Conservation (phyloP, 2,113 vertebrate species). For the Osmerus eperlanus region DNA sequence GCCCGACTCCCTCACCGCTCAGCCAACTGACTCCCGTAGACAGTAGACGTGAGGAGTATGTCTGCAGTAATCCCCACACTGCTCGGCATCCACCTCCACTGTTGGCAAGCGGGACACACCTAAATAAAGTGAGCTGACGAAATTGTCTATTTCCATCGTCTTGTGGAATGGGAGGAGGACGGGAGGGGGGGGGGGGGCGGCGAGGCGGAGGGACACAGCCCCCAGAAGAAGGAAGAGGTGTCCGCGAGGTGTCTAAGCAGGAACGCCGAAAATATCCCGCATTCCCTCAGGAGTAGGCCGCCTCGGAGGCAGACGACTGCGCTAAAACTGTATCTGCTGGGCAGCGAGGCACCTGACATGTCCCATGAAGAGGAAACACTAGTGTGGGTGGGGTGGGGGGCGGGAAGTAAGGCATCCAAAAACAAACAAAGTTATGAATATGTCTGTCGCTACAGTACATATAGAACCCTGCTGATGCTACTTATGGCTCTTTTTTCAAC, state of each 20-base stretch:
- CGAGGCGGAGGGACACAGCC: conserved; percentile 29
- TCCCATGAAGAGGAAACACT: neutral
- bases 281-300: conserved; percentile 25
- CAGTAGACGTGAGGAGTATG: conserved; percentile 17
- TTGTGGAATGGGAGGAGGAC: conserved; percentile 19
- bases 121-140: conserved; percentile 39
- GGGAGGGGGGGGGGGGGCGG: conserved; percentile 27
- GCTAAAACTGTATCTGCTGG: conserved; percentile 1
- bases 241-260: conserved; percentile 36
- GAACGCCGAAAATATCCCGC: conserved; percentile 56
- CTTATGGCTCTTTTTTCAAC: neutral
- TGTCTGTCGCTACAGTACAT: neutral
- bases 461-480: neutral
- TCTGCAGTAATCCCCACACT: conserved; percentile 29
- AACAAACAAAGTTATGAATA: conserved; percentile 1
- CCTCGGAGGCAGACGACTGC: conserved; percentile 8
- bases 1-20: too few relatives aligned
- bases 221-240: conserved; percentile 44
- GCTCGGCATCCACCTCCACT: conserved; percentile 20
- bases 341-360: neutral
- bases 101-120: conserved; percentile 10
- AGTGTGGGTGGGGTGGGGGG: neutral
- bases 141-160: conserved; percentile 46
- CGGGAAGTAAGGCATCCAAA: neutral
- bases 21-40: too few relatives aligned